Evolutionary conservation across 35 echinoderm and acorn worm species (phyloP).

Genomic region (Heliocidaris tuberculata): DNA sequence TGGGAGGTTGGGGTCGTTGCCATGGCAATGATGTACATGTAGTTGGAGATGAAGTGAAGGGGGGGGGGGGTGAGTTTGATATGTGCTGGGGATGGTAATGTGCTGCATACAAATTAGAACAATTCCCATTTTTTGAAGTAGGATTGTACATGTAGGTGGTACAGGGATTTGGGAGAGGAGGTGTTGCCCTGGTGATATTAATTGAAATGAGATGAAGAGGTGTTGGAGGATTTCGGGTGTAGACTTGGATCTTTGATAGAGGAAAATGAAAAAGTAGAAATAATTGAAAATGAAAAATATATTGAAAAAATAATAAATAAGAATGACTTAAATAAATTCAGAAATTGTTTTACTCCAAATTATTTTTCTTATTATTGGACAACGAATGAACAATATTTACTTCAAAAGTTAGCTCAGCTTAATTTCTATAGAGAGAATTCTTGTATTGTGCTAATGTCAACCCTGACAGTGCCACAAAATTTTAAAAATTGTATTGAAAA

Average conservation of each 20-base stretch:
- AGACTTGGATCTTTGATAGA: background rate
- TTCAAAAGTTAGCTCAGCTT: too few species aligned
- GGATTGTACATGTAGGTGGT: background rate
- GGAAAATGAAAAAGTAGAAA: background rate
- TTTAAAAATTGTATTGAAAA: too few species aligned
- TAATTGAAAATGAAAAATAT: background rate
- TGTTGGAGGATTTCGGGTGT: background rate
- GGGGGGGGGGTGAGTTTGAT: background rate
- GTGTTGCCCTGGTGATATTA: background rate
- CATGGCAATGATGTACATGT: background rate
- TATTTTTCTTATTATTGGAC: too few species aligned
- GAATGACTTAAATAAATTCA: too few species aligned
- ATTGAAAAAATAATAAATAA: too few species aligned
- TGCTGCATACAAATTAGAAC: background rate
- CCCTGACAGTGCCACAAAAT: too few species aligned
- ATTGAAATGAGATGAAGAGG: background rate
- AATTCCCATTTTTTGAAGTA: background rate
- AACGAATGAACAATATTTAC: too few species aligned
- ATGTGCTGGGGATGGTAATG: background rate
- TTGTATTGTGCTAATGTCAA: too few species aligned
- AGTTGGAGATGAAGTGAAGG: background rate
- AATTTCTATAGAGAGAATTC: too few species aligned
- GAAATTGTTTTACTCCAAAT: too few species aligned
- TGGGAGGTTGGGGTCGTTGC: background rate
- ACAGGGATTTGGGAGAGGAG: background rate